Conservation (phyloP, 2,797 vertebrate species). For the Phalanger gymnotis region DNA sequence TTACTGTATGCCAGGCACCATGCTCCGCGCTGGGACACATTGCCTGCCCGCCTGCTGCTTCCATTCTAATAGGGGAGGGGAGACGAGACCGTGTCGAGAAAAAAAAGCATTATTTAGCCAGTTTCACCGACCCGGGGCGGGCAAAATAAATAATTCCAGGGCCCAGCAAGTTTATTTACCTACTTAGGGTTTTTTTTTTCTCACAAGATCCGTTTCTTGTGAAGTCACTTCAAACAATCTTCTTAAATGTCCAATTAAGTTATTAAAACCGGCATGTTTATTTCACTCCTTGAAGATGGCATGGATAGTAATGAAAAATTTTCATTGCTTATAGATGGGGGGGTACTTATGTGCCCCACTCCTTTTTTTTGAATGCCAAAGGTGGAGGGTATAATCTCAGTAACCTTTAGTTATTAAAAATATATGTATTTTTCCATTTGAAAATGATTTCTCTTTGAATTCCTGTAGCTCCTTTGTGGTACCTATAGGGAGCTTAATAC, state of each 20-base stretch:
- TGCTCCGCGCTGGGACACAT: neutral
- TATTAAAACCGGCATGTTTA: neutral
- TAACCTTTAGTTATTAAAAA: neutral
- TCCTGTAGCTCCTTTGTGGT: neutral
- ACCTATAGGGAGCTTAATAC: neutral
- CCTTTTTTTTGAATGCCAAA: neutral
- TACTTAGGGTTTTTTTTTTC: neutral
- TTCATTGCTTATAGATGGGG: no score
- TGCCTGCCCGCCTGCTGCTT: neutral
- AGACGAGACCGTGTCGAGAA: neutral
- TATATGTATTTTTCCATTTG: neutral
- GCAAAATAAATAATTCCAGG: neutral
- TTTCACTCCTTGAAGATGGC: neutral
- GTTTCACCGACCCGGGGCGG: neutral
- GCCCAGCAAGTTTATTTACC: neutral
- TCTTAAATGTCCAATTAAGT: neutral
- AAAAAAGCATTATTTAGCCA: neutral
- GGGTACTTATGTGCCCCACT: neutral
- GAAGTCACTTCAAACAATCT: neutral
- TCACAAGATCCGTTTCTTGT: neutral
- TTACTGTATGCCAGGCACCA: neutral
- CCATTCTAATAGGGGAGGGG: neutral
- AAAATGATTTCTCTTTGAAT: neutral
- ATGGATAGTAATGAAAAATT: neutral
- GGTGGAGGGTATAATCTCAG: neutral